Evolutionary conservation across 2,797 vertebrate genomes (phyloP), one percentile per base, ranked within the genome.

Genomic region (Urocyon cinereoargenteus): DNA sequence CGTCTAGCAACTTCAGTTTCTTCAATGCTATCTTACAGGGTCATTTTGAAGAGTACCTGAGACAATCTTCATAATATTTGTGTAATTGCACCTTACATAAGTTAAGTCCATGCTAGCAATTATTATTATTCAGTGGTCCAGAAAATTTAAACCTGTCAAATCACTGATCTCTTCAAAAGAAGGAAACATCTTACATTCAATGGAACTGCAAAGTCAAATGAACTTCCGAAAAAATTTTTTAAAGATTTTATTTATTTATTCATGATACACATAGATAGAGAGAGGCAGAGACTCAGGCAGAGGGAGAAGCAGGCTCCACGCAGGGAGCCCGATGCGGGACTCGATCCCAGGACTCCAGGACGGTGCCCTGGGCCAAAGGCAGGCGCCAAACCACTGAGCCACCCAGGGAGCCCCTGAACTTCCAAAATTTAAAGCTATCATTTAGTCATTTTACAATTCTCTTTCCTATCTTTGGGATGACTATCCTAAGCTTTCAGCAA

Each of bases 41-140:
- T 90, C 68, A 45, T 75, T 79, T 61, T 75, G 64, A 93, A 62
- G 53, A 78, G 21, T 22, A 66, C 15, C 22, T 10, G 36, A 91
- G 57, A 61, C 19, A 64, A 45, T 83, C 51, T 24, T 79, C 70
- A 66, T 14, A 78, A 16, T 13, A 78, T 31, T 68, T 16, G 24
- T 21, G 34, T 66, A 49, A 94, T 45, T 77, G 16, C 3, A 79
- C 9, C 31, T 51, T 66, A 15, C 0, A 13, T 16, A 94, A 66
- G 85, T 90, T 78, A 78, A 95, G 53, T 40, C 66, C 2, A 18
- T 31, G 6, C 31, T 77, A 70, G 28, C 21, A 83, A 81, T 75
- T 34, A 77, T 28, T 86, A 81, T 73, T 86, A 75, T 77, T 93
- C 24, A 83, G 45, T 40, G 36, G n/a, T 55, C n/a, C 94, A 85